Evolutionary conservation across 2,113 vertebrate genomes (phyloP).

Genomic region (Hippopotamus amphibius): DNA sequence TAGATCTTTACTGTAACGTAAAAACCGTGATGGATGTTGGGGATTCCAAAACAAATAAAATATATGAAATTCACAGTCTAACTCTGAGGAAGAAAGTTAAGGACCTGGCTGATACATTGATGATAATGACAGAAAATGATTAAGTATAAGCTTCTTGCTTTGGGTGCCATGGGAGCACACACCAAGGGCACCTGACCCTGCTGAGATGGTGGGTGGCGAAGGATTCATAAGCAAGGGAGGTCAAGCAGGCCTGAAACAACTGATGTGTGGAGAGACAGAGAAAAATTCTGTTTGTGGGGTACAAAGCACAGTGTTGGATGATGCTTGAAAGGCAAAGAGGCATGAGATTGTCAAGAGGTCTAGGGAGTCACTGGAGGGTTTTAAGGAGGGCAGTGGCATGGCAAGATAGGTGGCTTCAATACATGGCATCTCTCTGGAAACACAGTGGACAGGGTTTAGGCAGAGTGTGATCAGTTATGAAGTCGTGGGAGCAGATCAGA

Average conservation of each 20-base stretch:
- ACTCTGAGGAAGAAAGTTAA: not conserved
- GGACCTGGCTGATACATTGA: not conserved
- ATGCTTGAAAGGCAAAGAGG: not conserved
- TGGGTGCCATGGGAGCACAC: not conserved
- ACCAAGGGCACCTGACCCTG: not conserved
- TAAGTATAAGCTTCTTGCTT: not conserved
- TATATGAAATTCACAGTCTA: not conserved
- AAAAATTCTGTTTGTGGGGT: not conserved
- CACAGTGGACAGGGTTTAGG: not conserved
- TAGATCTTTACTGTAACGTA: not conserved
- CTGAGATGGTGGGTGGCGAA: not conserved
- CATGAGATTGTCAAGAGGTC: not conserved
- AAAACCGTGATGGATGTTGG: not conserved
- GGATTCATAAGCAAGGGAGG: not conserved
- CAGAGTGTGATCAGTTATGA: not conserved
- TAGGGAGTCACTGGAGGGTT: not conserved
- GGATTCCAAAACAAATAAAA: constrained; percentile 32
- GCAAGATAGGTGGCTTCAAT: not conserved
- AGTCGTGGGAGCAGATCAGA: not conserved
- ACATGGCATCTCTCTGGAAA: not conserved
- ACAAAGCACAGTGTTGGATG: not conserved
- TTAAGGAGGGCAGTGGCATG: not conserved
- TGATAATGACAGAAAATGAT: not conserved
- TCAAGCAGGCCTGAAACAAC: not conserved
- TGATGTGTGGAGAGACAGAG: rapidly evolving